Percentiles rank a stretch among this genome's conserved stretches.
phyloP scores from a whole-genome alignment of 1,140 invertebrate genomes.

The Limonius californicus region DNA sequence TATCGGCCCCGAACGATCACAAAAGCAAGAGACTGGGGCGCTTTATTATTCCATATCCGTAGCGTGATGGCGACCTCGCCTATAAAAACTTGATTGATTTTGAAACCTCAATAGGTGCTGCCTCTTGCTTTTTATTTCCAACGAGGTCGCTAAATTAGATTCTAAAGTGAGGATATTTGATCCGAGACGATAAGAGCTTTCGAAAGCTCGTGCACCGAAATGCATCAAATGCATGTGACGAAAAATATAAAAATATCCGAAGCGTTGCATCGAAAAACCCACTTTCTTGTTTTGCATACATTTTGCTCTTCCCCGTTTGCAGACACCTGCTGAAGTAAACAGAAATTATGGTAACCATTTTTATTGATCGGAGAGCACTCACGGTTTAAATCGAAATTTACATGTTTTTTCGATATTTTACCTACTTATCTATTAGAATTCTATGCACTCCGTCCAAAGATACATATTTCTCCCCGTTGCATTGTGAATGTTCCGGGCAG shows the following conservation, averaged over 20 bases:
- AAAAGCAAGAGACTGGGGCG: background rate
- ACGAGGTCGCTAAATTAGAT: background rate
- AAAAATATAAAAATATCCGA: too few species aligned
- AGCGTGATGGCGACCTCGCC: background rate
- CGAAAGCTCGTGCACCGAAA: too few species aligned
- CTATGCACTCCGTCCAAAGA: background rate
- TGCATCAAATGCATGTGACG: too few species aligned
- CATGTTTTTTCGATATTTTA: background rate
- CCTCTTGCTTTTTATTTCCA: background rate
- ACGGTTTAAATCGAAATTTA: background rate
- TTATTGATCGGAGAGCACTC: too few species aligned
- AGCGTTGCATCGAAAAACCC: too few species aligned
- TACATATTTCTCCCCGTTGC: background rate
- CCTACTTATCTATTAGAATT: background rate
- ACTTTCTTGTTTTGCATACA: too few species aligned
- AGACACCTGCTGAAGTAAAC: too few species aligned
- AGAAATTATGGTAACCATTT: too few species aligned
- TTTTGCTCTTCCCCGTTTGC: too few species aligned
- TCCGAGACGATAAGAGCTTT: too few species aligned
- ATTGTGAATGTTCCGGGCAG: background rate
- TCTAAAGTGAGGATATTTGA: background rate
- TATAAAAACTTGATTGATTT: constrained; percentile 2
- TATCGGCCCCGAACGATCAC: background rate
- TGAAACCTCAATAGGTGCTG: background rate
- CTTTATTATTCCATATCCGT: background rate